phyloP scores from a whole-genome alignment of 2,113 vertebrate genomes.

The Nothobranchius kuhntae region DNA sequence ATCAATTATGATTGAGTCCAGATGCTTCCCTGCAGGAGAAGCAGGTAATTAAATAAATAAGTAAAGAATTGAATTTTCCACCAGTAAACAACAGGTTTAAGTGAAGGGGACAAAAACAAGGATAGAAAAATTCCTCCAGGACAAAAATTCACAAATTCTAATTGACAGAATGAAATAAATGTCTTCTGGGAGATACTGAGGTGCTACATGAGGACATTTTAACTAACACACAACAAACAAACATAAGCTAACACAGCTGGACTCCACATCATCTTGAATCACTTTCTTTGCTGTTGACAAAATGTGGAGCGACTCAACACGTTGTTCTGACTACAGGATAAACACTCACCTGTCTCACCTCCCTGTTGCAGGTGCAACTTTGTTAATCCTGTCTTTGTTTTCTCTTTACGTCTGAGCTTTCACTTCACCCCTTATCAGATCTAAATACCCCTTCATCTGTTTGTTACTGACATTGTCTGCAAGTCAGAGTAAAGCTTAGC shows the following conservation, averaged over 20 bases:
- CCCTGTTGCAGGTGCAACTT: conserved; percentile 24
- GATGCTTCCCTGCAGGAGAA: too few species aligned
- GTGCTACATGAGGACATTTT: conserved; percentile 20
- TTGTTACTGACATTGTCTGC: neutral
- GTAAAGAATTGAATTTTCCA: too few species aligned
- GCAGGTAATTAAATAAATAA: too few species aligned
- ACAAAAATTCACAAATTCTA: conserved; percentile 13
- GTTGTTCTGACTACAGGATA: conserved; percentile 48
- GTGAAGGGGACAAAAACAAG: too few species aligned
- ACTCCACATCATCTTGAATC: conserved; percentile 43
- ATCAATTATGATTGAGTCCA: too few species aligned
- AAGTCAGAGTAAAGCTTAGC: conserved; percentile 1
- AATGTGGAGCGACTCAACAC: conserved; percentile 63
- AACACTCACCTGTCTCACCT: conserved; percentile 46
- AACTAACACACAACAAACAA: conserved; percentile 4
- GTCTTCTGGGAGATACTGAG: conserved; percentile 45
- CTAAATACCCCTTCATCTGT: neutral
- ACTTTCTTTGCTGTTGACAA: conserved; percentile 43
- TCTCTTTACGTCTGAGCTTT: conserved; percentile 23
- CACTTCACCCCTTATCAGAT: conserved; percentile 1
- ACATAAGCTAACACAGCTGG: neutral
- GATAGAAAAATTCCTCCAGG: neutral
- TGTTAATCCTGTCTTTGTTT: neutral
- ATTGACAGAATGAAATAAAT: conserved; percentile 43
- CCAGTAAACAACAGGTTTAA: too few species aligned